A percentile compares a stretch with the other conserved stretches of the same genome.
phyloP scores from a whole-genome alignment of 2,888 invertebrate genomes.

The Oxycera nigricornis region DNA sequence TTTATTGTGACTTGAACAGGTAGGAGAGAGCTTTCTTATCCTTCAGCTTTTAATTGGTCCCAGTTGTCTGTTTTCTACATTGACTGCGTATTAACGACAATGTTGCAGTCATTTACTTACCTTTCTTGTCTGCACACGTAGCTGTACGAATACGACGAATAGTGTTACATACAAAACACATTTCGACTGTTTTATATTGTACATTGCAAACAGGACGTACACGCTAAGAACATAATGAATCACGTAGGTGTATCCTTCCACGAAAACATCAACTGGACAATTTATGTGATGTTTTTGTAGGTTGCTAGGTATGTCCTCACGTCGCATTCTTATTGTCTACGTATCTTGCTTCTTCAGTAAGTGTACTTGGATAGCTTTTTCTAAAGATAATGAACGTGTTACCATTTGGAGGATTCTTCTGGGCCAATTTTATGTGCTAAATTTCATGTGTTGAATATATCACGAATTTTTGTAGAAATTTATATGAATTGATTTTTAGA shows the following conservation, averaged over 20 bases:
- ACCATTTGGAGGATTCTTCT: no score
- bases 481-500: no score
- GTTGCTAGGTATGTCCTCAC: background rate
- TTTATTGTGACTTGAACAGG: background rate
- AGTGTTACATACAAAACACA: constrained; percentile 19
- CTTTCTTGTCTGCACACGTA: background rate
- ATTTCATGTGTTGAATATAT: no score
- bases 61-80: background rate
- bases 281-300: constrained; percentile 39
- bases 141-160: background rate
- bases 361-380: no score
- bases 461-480: no score
- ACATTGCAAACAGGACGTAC: background rate
- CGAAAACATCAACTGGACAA: constrained; percentile 43
- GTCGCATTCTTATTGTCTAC: background rate
- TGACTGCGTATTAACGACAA: constrained; percentile 4
- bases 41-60: constrained; percentile 1
- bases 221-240: constrained; percentile 44
- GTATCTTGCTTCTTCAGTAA: no score
- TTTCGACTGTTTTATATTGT: background rate
- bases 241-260: constrained; percentile 44
- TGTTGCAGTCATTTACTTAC: constrained; percentile 16
- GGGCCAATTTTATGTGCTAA: no score
- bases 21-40: constrained; percentile 4
- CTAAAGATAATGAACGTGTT: no score